Conservation (phyloP, 2,113 vertebrate species). For the Alexandromys fortis region DNA sequence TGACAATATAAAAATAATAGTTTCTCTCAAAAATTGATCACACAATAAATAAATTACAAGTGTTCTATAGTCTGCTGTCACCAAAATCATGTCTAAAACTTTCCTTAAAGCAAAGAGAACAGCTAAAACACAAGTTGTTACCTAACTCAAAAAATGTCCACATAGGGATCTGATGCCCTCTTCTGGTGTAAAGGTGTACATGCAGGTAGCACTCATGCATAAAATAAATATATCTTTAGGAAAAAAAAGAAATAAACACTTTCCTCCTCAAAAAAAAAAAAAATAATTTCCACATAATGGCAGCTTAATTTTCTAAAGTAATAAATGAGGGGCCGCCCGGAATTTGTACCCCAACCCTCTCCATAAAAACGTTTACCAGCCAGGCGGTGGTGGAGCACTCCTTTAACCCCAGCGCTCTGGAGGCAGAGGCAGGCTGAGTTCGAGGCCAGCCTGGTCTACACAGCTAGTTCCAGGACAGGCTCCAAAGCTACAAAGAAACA, state of each 20-base stretch:
- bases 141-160: constrained; percentile 32
- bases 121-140: constrained; percentile 22
- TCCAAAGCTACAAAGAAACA: too few relatives aligned
- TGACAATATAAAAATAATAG: constrained; percentile 17
- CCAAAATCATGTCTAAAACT: neutral
- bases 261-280: neutral
- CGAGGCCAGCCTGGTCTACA: too few relatives aligned
- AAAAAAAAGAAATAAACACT: too few relatives aligned
- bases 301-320: neutral
- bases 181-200: too few relatives aligned
- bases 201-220: too few relatives aligned
- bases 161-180: neutral
- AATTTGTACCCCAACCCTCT: neutral
- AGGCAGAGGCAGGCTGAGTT: too few relatives aligned
- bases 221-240: too few relatives aligned
- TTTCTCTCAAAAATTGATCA: constrained; percentile 5
- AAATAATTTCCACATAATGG: neutral
- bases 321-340: neutral
- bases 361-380: neutral
- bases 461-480: too few relatives aligned
- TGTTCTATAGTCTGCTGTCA: neutral
- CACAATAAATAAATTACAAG: neutral
- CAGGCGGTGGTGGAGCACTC: too few relatives aligned
- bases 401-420: too few relatives aligned
- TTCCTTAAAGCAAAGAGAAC: constrained; percentile 20